Conservation (phyloP, 2,113 vertebrate genomes). For the Myotis brandtii region DNA sequence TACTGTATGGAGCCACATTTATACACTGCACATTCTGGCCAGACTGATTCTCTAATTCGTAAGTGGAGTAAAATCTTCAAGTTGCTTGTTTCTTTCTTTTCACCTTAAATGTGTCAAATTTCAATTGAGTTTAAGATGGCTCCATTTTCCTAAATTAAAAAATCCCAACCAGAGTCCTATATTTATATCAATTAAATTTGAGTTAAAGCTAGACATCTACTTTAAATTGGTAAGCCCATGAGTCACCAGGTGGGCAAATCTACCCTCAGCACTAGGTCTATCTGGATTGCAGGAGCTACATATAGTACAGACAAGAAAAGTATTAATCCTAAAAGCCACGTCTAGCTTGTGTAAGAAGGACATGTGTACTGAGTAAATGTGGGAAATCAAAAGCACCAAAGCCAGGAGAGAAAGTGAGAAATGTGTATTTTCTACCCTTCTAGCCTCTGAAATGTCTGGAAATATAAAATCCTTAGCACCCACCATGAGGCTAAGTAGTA, state of each 20-base stretch:
- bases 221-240: not conserved
- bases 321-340: not conserved
- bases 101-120: not conserved
- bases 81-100: not conserved
- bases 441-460: not conserved
- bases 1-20: not conserved
- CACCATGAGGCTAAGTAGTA: not conserved
- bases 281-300: not conserved
- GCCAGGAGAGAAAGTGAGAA: not conserved
- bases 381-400: not conserved
- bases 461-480: conserved; percentile 25
- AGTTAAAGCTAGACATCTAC: not conserved
- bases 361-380: not conserved
- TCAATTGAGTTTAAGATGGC: not conserved
- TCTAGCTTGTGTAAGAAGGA: not conserved
- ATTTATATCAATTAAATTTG: not conserved
- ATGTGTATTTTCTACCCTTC: not conserved
- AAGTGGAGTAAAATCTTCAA: not conserved
- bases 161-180: not conserved
- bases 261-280: not conserved
- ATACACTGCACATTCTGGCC: not conserved
- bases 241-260: not conserved
- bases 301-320: not conserved
- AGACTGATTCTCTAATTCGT: not conserved
- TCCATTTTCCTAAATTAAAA: conserved; percentile 40